Conservation (phyloP, 2,888 invertebrate genomes). For the Elysia crispata region DNA sequence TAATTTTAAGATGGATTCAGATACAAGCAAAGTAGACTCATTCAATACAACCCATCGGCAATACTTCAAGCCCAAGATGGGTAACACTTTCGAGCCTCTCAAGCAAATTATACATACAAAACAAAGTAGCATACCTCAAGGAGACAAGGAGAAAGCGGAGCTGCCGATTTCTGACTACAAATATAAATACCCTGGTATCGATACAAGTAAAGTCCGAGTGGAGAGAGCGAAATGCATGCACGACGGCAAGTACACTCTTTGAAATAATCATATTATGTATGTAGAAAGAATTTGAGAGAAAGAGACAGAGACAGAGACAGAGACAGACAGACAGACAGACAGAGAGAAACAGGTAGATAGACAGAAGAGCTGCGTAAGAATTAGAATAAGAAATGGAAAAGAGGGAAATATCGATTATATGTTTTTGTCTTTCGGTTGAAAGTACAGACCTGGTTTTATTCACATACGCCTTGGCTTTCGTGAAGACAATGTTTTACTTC, state of each 20-base stretch:
- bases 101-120: constrained; percentile 3
- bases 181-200: constrained; percentile 67
- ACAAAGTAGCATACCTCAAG: constrained; percentile 62
- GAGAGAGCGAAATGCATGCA: constrained; percentile 66
- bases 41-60: constrained; percentile 70
- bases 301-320: neutral
- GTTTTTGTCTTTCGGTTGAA: too few species aligned
- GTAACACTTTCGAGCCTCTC: constrained; percentile 50
- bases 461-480: too few species aligned
- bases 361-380: too few species aligned
- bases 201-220: constrained; percentile 60
- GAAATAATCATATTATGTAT: too few species aligned
- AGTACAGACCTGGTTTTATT: too few species aligned
- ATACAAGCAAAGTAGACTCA: constrained; percentile 66
- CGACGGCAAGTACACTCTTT: constrained; percentile 59
- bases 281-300: neutral
- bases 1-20: constrained; percentile 74
- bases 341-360: neutral
- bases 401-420: too few species aligned
- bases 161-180: constrained; percentile 71
- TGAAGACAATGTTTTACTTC: too few species aligned
- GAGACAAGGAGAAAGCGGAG: constrained; percentile 68
- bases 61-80: constrained; percentile 68
- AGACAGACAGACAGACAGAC: neutral
- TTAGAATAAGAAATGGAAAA: too few species aligned